phyloP scores from a whole-genome alignment of 2,888 invertebrate species.

The Pandemis cinnamomeana region DNA sequence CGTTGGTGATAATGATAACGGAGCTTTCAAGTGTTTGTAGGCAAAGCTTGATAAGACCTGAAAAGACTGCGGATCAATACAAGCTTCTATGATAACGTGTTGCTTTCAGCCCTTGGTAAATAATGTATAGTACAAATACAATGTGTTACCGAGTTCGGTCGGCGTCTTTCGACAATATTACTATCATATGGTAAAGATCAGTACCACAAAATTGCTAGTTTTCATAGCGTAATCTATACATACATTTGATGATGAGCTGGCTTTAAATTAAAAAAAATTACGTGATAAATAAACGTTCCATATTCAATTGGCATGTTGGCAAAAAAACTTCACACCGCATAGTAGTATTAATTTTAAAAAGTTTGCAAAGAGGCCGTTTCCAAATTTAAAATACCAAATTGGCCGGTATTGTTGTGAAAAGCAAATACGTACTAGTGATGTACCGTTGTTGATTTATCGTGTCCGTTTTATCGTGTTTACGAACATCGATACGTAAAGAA shows the following conservation, averaged over 20 bases:
- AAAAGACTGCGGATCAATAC: constrained; percentile 24
- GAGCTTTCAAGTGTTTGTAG: constrained; percentile 68
- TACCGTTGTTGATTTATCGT: constrained; percentile 9
- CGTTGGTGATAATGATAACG: constrained; percentile 62
- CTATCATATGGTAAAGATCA: no score
- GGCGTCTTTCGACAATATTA: no score
- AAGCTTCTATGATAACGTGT: neutral
- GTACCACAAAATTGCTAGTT: no score
- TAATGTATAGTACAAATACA: neutral
- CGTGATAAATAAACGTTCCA: no score
- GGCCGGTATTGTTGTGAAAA: neutral
- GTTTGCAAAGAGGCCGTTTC: neutral
- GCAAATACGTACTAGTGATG: constrained; percentile 4
- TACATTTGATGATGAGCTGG: no score
- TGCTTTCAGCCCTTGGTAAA: neutral
- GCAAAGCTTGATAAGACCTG: constrained; percentile 25
- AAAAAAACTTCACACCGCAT: neutral
- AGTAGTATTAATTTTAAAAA: neutral
- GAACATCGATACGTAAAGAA: constrained; percentile 62
- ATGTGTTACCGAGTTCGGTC: no score
- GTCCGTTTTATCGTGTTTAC: constrained; percentile 54
- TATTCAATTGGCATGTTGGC: neutral
- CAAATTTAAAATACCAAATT: neutral
- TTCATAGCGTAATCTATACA: no score
- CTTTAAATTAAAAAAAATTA: no score